phyloP scores from a whole-genome alignment of 2,113 vertebrate species.

The Pica pica region DNA sequence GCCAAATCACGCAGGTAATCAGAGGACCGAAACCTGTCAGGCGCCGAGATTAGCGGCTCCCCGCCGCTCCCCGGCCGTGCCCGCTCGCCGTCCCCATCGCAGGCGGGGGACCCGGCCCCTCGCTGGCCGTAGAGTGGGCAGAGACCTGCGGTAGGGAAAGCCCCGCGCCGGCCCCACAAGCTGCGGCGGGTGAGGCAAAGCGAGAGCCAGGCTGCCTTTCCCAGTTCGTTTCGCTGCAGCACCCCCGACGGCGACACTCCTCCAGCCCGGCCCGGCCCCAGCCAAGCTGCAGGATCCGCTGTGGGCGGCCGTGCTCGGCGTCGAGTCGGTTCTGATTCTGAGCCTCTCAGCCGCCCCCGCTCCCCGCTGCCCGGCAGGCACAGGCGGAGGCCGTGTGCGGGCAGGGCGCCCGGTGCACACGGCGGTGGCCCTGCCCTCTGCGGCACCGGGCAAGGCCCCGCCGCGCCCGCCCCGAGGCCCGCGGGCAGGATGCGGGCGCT shows the following conservation, averaged over 20 bases:
- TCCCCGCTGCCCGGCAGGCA: background rate
- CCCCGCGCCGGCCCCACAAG: background rate
- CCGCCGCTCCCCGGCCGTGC: background rate
- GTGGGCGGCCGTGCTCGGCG: background rate
- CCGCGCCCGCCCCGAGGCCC: background rate
- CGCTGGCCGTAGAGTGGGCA: background rate
- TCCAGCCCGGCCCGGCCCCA: background rate
- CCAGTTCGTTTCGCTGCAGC: background rate
- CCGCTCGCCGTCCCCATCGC: background rate
- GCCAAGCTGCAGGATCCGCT: background rate
- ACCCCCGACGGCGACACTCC: background rate
- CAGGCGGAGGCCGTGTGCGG: background rate
- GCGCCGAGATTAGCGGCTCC: background rate
- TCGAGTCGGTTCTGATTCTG: background rate
- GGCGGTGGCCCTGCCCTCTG: background rate
- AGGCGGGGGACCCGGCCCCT: background rate
- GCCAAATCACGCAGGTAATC: constrained; percentile 58
- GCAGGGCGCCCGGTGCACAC: background rate
- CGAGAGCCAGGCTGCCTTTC: background rate
- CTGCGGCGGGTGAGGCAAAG: background rate
- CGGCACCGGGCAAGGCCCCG: background rate
- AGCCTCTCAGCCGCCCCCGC: background rate
- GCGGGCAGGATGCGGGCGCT: background rate
- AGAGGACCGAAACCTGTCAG: constrained; percentile 41
- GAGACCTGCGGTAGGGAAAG: constrained; percentile 5